Percentiles rank a stretch among this genome's conserved stretches.
Evolutionary conservation across 2,113 vertebrate genomes (phyloP).

Genomic region (Microtus ochrogaster): DNA sequence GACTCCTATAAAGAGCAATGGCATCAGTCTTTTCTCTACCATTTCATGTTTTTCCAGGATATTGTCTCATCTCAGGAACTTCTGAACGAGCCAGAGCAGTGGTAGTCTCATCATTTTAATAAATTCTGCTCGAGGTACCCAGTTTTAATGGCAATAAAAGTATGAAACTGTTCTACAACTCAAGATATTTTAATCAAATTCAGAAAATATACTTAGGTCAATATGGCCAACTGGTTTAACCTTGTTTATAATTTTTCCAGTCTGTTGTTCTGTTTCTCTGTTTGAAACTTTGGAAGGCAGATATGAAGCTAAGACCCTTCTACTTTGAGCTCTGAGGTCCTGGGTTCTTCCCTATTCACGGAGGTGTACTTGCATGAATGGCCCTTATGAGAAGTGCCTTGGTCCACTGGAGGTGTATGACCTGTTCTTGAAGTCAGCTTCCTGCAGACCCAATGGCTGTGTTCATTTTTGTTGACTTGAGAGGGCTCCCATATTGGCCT

Average conservation of each 20-base stretch:
- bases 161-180: not conserved
- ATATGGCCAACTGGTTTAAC: not conserved
- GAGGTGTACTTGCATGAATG: not conserved
- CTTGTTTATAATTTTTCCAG: not conserved
- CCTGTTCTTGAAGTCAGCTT: not conserved
- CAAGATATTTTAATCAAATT: not conserved
- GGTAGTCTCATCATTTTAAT: not conserved
- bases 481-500: not conserved
- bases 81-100: not conserved
- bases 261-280: constrained; percentile 29
- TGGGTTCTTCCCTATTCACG: not conserved
- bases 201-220: not conserved
- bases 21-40: not conserved
- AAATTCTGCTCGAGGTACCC: not conserved
- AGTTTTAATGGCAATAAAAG: not conserved
- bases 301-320: not conserved
- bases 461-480: constrained; percentile 31
- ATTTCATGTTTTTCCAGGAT: not conserved
- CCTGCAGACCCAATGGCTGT: not conserved
- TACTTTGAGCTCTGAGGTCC: not conserved
- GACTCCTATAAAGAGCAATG: not conserved
- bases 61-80: not conserved
- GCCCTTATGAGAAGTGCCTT: not conserved
- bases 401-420: not conserved
- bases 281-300: not conserved